A percentile compares a stretch with the other conserved stretches of the same genome.
Evolutionary conservation across 2,113 vertebrate genomes (phyloP).

Genomic region (Tachysurus vachellii): DNA sequence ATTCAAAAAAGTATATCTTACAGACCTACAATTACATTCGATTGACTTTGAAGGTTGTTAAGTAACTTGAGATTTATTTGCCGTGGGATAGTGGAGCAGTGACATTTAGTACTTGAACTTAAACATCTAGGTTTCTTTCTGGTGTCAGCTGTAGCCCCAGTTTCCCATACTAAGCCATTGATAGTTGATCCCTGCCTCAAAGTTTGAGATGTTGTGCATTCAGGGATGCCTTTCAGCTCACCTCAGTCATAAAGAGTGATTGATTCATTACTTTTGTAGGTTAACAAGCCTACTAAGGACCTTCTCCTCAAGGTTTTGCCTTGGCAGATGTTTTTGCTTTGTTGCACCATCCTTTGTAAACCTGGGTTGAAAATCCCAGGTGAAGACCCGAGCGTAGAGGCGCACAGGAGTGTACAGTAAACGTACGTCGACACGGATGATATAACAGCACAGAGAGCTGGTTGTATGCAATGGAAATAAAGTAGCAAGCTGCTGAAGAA

Average conservation of each 20-base stretch:
- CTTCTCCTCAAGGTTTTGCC: not conserved
- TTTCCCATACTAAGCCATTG: not conserved
- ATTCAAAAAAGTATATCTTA: conserved; percentile 26
- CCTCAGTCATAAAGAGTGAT: not conserved
- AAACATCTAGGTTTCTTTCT: not conserved
- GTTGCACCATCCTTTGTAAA: not conserved
- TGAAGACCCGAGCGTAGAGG: not conserved
- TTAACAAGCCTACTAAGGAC: not conserved
- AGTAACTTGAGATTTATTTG: not conserved
- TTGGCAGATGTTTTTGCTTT: not conserved
- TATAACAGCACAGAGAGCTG: too few relatives aligned
- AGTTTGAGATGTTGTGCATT: not conserved
- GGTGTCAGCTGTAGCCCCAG: not conserved
- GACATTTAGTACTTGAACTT: not conserved
- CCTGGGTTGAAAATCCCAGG: not conserved
- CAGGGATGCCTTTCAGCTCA: not conserved
- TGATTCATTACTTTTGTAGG: too few relatives aligned
- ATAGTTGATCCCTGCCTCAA: not conserved
- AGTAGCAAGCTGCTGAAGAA: not conserved
- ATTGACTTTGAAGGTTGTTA: not conserved
- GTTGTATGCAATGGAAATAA: not conserved
- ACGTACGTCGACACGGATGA: not conserved
- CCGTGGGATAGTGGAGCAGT: too few relatives aligned
- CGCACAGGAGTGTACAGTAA: too few relatives aligned
- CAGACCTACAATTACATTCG: not conserved